phyloP scores from a whole-genome alignment of 30 jellyfish, hydroid and myxozoan species.

The Cassiopea andromeda region DNA sequence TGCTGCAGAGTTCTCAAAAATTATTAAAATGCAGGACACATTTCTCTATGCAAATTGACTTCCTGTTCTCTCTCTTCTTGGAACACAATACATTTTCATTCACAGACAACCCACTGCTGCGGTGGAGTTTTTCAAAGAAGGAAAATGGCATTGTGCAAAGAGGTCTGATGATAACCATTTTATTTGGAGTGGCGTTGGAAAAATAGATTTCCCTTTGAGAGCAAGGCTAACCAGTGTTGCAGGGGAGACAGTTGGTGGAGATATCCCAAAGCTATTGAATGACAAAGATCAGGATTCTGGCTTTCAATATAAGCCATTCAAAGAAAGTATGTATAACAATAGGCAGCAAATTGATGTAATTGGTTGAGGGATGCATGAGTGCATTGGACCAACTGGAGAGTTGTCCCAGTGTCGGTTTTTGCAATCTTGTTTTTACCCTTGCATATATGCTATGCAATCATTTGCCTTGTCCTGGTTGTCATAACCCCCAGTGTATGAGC shows the following conservation, averaged over 20 bases:
- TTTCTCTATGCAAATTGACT: too few species aligned
- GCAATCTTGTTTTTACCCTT: too few species aligned
- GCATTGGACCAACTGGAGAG: too few species aligned
- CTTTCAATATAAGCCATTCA: conserved; percentile 74
- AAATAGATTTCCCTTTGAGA: conserved; percentile 67
- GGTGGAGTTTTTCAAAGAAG: conserved; percentile 81
- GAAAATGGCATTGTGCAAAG: conserved; percentile 85
- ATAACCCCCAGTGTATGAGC: too few species aligned
- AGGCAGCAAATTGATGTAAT: neutral
- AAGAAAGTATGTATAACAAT: conserved; percentile 45
- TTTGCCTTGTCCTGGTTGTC: too few species aligned
- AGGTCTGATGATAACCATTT: conserved; percentile 78
- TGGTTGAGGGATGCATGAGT: too few species aligned
- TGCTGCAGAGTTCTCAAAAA: too few species aligned
- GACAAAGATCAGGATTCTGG: conserved; percentile 62
- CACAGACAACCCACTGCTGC: conserved; percentile 87
- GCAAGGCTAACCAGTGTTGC: conserved; percentile 85
- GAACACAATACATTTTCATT: neutral
- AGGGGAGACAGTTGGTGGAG: conserved; percentile 90
- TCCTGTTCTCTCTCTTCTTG: too few species aligned
- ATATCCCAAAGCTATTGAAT: conserved; percentile 48
- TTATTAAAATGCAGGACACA: too few species aligned
- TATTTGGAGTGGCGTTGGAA: conserved; percentile 63
- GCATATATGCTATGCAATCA: too few species aligned
- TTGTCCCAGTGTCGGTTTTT: too few species aligned